Percentiles rank a stretch among this genome's conserved stretches.
Evolutionary conservation across 2,113 vertebrate species (phyloP).

Genomic region (Polypterus senegalus): DNA sequence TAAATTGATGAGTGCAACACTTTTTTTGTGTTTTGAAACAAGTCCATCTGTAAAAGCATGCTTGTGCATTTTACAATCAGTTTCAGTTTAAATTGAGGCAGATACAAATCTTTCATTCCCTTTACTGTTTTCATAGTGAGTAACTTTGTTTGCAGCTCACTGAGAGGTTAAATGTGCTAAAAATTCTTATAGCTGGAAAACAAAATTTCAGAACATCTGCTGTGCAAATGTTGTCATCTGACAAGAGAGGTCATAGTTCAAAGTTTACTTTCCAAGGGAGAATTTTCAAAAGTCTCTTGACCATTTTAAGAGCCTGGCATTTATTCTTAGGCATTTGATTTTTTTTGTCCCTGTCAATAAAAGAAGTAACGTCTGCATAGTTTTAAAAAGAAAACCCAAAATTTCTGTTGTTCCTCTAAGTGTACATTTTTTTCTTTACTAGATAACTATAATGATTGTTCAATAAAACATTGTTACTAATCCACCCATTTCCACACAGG

Average conservation of each 20-base stretch:
- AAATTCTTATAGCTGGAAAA: constrained; percentile 25
- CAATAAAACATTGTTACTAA: too few species aligned
- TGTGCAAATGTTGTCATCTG: constrained; percentile 35
- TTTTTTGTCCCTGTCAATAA: constrained; percentile 9
- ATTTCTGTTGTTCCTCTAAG: constrained; percentile 19
- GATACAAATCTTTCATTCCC: background rate
- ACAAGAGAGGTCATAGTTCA: constrained; percentile 21
- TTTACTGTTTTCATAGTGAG: constrained; percentile 4
- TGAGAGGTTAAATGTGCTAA: constrained; percentile 5
- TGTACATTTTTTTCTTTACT: background rate
- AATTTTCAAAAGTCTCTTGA: constrained; percentile 26
- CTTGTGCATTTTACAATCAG: too few species aligned
- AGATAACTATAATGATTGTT: too few species aligned
- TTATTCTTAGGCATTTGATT: constrained; percentile 9
- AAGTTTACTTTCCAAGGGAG: constrained; percentile 10
- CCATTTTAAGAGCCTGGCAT: constrained; percentile 25
- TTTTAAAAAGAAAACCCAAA: constrained; percentile 30
- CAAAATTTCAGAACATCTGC: constrained; percentile 38
- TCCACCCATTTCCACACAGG: too few species aligned
- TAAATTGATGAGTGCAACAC: too few species aligned
- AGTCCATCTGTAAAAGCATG: too few species aligned
- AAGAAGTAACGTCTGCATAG: too few species aligned
- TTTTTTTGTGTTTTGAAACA: too few species aligned
- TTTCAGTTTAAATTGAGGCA: too few species aligned
- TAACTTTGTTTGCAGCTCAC: constrained; percentile 2